These are phyloP conservation scores for Etheostoma perlongum DNA, from an alignment of 2,797 vertebrate genomes.

Conservation along the genomic window DNA sequence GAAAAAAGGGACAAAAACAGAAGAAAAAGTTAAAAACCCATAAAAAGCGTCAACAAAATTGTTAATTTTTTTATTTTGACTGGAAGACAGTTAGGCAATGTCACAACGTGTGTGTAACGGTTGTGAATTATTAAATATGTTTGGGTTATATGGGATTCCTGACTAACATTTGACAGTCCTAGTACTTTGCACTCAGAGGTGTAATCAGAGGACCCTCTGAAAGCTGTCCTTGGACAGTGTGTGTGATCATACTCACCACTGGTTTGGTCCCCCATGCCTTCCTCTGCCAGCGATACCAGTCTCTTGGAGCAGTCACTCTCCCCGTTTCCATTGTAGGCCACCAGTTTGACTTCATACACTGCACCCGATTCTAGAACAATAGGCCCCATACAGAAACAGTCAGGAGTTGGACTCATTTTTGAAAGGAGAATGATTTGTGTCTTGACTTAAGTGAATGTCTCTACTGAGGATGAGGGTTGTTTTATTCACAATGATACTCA, in stretches of 20 bases:
- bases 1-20: too few relatives aligned
- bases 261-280: conserved; percentile 70
- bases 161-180: not conserved
- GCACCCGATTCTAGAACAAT: conserved; percentile 72
- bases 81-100: too few relatives aligned
- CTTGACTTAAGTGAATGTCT: too few relatives aligned
- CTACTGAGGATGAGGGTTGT: too few relatives aligned
- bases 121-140: not conserved
- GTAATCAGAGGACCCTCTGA: not conserved
- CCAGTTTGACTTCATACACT: conserved; percentile 85
- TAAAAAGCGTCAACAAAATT: too few relatives aligned
- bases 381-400: not conserved
- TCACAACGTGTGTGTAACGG: too few relatives aligned
- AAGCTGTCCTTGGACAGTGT: not conserved
- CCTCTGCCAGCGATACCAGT: conserved; percentile 82
- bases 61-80: too few relatives aligned
- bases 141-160: not conserved
- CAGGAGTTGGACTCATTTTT: not conserved
- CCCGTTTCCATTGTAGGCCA: conserved; percentile 83
- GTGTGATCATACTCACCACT: conserved; percentile 69
- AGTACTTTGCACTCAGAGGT: not conserved
- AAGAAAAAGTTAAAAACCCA: too few relatives aligned
- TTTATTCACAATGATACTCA: not conserved
- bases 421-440: not conserved
- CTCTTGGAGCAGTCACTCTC: conserved; percentile 82